Percentiles rank a stretch among this genome's conserved stretches.
These are phyloP conservation scores for Ameiurus melas DNA, from an alignment of 2,113 vertebrate genomes.

Conservation along the genomic window DNA sequence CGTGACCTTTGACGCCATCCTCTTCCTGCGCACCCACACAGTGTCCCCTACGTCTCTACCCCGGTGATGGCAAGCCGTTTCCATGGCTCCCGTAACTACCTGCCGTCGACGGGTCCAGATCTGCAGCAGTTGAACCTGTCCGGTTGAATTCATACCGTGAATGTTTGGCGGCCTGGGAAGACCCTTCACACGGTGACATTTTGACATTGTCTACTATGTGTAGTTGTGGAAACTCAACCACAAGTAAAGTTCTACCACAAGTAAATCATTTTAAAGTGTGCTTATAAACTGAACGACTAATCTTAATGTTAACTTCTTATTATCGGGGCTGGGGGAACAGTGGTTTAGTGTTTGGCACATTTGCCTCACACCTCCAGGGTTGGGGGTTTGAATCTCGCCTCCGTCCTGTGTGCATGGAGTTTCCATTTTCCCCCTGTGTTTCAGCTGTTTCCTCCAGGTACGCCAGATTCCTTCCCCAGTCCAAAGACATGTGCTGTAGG, in stretches of 20 bases:
- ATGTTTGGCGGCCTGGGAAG: not conserved
- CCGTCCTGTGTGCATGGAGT: too few relatives aligned
- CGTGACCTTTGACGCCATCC: slow-evolving; percentile 13
- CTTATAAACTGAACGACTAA: not conserved
- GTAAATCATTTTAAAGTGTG: not conserved
- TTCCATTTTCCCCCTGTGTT: too few relatives aligned
- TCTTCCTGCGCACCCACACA: slow-evolving; percentile 19
- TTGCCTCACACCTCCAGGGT: too few relatives aligned
- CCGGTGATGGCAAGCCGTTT: not conserved
- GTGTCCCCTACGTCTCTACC: slow-evolving; percentile 2
- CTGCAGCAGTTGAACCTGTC: not conserved
- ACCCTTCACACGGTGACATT: not conserved
- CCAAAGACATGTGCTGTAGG: too few relatives aligned
- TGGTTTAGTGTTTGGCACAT: too few relatives aligned
- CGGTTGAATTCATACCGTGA: not conserved
- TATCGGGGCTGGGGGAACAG: too few relatives aligned
- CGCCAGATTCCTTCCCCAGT: too few relatives aligned
- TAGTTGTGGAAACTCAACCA: not conserved
- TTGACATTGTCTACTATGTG: too few relatives aligned
- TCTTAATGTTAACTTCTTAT: not conserved
- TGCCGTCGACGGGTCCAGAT: not conserved
- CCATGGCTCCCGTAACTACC: slow-evolving; percentile 11
- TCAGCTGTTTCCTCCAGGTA: too few relatives aligned
- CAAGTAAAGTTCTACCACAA: not conserved
- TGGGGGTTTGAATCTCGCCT: too few relatives aligned